Evolutionary conservation across 2,888 invertebrate species (phyloP).

Genomic region (Pammene aurita): DNA sequence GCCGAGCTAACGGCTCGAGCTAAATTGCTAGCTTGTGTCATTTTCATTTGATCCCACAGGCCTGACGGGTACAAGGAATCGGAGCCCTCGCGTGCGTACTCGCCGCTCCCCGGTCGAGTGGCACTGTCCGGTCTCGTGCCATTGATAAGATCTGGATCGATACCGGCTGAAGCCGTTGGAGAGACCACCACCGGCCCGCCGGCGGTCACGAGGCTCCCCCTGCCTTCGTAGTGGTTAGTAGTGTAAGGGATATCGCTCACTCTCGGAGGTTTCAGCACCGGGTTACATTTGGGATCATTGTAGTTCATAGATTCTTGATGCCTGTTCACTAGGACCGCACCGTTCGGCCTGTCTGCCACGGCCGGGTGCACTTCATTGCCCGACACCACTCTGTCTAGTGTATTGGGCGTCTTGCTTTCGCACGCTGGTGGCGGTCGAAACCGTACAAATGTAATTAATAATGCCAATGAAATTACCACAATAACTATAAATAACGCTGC

Average conservation of each 20-base stretch:
- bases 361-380: conserved; percentile 79
- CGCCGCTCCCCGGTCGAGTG: conserved; percentile 87
- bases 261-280: conserved; percentile 88
- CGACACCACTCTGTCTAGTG: conserved; percentile 88
- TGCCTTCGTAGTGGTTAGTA: conserved; percentile 87
- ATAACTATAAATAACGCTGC: conserved; percentile 91
- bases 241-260: conserved; percentile 87
- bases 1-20: conserved; percentile 84
- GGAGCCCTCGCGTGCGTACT: conserved; percentile 88
- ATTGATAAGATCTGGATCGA: conserved; percentile 93
- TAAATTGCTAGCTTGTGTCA: conserved; percentile 79
- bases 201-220: conserved; percentile 85
- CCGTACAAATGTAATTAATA: conserved; percentile 89
- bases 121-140: conserved; percentile 88
- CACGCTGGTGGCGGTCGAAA: conserved; percentile 88
- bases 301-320: conserved; percentile 70
- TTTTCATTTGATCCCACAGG: conserved; percentile 87
- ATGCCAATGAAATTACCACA: conserved; percentile 87
- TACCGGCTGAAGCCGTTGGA: conserved; percentile 88
- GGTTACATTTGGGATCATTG: conserved; percentile 82
- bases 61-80: conserved; percentile 91
- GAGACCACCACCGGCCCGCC: conserved; percentile 88
- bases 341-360: conserved; percentile 80
- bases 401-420: conserved; percentile 90
- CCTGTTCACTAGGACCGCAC: conserved; percentile 83